Conservation (phyloP, 2,113 vertebrate genomes). For the Myiopsitta monachus region DNA sequence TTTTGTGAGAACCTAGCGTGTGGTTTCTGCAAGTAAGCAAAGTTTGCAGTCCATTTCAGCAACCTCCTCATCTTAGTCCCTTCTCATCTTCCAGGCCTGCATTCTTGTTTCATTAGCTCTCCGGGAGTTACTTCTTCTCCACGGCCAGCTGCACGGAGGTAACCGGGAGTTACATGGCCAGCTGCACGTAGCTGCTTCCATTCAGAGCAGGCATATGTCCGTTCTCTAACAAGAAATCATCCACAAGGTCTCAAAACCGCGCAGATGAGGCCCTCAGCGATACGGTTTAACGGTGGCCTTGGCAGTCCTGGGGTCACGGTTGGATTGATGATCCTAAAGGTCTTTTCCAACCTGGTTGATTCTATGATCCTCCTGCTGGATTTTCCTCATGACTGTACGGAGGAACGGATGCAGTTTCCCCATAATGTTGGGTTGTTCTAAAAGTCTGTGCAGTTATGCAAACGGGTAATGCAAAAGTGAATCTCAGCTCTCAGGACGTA, state of each 20-base stretch:
- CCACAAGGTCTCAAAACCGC: not conserved
- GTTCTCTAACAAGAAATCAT: too few relatives aligned
- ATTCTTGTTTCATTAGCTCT: too few relatives aligned
- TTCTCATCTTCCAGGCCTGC: too few relatives aligned
- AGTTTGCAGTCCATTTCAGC: too few relatives aligned
- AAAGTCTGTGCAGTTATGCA: not conserved
- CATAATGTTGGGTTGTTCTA: not conserved
- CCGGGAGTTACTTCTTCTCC: too few relatives aligned
- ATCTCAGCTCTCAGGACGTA: not conserved
- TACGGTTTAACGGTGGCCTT: not conserved
- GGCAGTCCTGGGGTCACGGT: not conserved
- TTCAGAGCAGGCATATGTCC: too few relatives aligned
- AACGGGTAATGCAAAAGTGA: not conserved
- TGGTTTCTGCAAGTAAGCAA: too few relatives aligned
- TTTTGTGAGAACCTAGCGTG: too few relatives aligned
- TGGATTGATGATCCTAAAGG: not conserved
- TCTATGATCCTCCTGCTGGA: not conserved
- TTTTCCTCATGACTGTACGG: not conserved
- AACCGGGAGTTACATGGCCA: too few relatives aligned
- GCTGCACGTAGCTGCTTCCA: too few relatives aligned
- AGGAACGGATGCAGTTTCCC: not conserved
- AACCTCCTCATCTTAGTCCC: too few relatives aligned
- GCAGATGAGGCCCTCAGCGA: not conserved
- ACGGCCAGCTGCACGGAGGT: too few relatives aligned
- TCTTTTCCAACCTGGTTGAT: not conserved